A percentile compares a stretch with the other conserved stretches of the same genome.
phyloP scores from a whole-genome alignment of 1,140 invertebrate genomes.

The Rhynchophorus ferrugineus region DNA sequence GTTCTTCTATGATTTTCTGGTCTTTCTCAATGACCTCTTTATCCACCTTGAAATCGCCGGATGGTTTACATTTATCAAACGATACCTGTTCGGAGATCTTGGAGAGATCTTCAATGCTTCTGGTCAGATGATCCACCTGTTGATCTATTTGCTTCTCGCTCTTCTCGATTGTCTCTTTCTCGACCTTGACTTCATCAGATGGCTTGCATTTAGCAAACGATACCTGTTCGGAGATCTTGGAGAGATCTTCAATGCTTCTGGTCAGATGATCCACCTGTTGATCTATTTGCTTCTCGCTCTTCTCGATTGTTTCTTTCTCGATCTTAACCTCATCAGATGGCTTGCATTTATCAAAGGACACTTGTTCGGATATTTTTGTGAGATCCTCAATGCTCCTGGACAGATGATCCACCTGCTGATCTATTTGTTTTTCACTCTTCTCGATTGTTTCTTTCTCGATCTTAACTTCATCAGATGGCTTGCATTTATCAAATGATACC shows the following conservation, averaged over 20 bases:
- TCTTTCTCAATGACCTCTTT: conserved; percentile 14
- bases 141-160: conserved; percentile 23
- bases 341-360: conserved; percentile 6
- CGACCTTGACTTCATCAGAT: conserved; percentile 4
- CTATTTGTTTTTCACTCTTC: conserved; percentile 2
- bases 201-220: conserved; percentile 12
- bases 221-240: conserved; percentile 18
- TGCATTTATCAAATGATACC: conserved; percentile 18
- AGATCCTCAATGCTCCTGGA: conserved; percentile 9
- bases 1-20: conserved; percentile 21
- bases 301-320: background rate
- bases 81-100: conserved; percentile 20
- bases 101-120: conserved; percentile 15
- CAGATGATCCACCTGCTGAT: conserved; percentile 7
- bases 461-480: background rate
- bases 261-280: conserved; percentile 9
- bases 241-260: conserved; percentile 8
- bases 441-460: conserved; percentile 1
- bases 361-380: conserved; percentile 11
- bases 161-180: conserved; percentile 10
- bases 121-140: conserved; percentile 15
- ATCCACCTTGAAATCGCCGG: conserved; percentile 9
- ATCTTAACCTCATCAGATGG: conserved; percentile 1
- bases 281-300: conserved; percentile 13
- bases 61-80: conserved; percentile 20